Conservation (phyloP, 2,888 invertebrate genomes). For the Drosophila niveifrons region DNA sequence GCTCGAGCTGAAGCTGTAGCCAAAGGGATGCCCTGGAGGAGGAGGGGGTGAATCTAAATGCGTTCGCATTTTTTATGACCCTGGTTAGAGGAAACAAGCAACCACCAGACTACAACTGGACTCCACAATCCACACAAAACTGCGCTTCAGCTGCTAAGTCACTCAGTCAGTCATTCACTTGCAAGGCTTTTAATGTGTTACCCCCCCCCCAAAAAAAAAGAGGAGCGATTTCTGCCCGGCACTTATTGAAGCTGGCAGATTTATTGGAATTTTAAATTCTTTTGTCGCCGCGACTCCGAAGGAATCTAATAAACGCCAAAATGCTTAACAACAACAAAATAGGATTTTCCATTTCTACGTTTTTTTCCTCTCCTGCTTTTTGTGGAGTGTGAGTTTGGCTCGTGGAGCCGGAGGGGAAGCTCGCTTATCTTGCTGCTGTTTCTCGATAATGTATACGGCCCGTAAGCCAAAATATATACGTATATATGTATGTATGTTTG, state of each 20-base stretch:
- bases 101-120: slow-evolving; percentile 40
- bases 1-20: neutral
- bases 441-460: slow-evolving; percentile 26
- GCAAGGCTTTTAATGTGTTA: slow-evolving; percentile 31
- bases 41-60: slow-evolving; percentile 12
- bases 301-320: slow-evolving; percentile 73
- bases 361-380: neutral
- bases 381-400: slow-evolving; percentile 13
- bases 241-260: slow-evolving; percentile 76
- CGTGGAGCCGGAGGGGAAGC: neutral
- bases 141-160: slow-evolving; percentile 28
- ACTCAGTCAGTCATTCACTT: slow-evolving; percentile 15
- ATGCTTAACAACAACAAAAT: slow-evolving; percentile 34
- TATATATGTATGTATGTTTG: too few species aligned
- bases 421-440: slow-evolving; percentile 27
- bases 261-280: slow-evolving; percentile 78
- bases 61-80: slow-evolving; percentile 46
- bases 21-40: neutral
- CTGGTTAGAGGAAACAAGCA: slow-evolving; percentile 36
- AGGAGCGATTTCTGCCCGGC: slow-evolving; percentile 37
- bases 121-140: slow-evolving; percentile 29
- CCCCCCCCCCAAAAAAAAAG: neutral
- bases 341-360: slow-evolving; percentile 30
- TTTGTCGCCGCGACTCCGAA: slow-evolving; percentile 50
- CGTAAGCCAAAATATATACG: slow-evolving; percentile 30